These are phyloP conservation scores for Pteruthius melanotis DNA, from an alignment of 2,113 vertebrate species.

Conservation along the genomic window DNA sequence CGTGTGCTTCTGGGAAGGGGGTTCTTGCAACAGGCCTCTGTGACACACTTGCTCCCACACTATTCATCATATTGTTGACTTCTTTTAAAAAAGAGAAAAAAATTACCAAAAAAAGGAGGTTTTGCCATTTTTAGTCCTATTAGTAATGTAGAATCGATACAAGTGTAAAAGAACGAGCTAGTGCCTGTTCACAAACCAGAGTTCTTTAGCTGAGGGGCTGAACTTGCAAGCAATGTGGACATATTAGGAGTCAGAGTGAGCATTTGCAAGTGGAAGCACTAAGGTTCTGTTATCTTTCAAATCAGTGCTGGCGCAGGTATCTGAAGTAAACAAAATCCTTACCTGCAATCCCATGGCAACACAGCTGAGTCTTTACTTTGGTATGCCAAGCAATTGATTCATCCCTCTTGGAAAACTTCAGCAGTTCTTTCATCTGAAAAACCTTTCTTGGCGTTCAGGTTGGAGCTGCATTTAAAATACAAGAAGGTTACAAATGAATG, in stretches of 20 bases:
- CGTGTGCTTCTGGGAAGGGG: not conserved
- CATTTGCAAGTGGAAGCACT: not conserved
- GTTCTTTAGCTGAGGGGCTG: not conserved
- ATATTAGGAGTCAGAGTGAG: not conserved
- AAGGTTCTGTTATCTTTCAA: not conserved
- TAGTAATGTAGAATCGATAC: not conserved
- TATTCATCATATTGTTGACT: not conserved
- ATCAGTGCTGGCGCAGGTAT: not conserved
- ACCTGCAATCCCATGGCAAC: not conserved
- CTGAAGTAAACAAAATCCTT: slow-evolving; percentile 6
- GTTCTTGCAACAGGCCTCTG: not conserved
- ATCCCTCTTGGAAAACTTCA: not conserved
- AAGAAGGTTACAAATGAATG: not conserved
- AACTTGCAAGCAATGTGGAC: not conserved
- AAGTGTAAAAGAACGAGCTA: not conserved
- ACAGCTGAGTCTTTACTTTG: not conserved
- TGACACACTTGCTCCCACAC: not conserved
- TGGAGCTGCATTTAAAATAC: not conserved
- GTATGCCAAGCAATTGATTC: not conserved
- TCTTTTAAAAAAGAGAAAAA: not conserved
- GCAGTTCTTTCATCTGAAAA: not conserved
- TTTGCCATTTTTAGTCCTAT: not conserved
- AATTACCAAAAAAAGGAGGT: not conserved
- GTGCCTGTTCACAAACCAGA: not conserved
- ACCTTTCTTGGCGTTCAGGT: not conserved